These are phyloP conservation scores for Drusus annulatus DNA, from an alignment of 1,140 invertebrate species.

Conservation along the genomic window DNA sequence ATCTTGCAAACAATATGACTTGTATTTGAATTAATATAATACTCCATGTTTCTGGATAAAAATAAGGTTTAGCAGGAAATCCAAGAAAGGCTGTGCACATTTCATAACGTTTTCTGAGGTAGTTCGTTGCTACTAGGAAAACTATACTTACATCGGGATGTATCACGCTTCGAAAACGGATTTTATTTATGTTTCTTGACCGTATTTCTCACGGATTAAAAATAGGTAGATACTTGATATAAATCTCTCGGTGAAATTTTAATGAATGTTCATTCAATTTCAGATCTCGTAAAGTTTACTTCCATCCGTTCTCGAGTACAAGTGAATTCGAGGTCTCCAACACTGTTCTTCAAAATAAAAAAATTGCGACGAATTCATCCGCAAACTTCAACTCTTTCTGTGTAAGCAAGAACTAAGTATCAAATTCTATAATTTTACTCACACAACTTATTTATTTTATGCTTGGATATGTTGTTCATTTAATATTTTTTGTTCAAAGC, in stretches of 20 bases:
- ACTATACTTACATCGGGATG: too few relatives aligned
- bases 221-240: neutral
- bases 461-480: constrained; percentile 9
- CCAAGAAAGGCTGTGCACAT: too few relatives aligned
- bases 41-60: too few relatives aligned
- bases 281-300: constrained; percentile 79
- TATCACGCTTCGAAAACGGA: too few relatives aligned
- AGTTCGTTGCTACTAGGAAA: too few relatives aligned
- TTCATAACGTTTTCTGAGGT: too few relatives aligned
- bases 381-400: constrained; percentile 76
- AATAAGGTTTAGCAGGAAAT: too few relatives aligned
- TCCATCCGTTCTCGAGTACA: constrained; percentile 82
- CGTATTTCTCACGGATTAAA: too few relatives aligned
- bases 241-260: neutral
- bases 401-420: neutral
- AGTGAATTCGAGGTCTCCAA: constrained; percentile 83
- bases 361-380: constrained; percentile 70
- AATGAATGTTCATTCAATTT: constrained; percentile 33
- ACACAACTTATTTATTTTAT: neutral
- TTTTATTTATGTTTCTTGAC: too few relatives aligned
- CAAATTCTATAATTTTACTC: too few relatives aligned
- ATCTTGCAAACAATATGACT: too few relatives aligned
- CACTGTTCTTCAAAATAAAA: constrained; percentile 79
- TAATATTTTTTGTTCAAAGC: constrained; percentile 55
- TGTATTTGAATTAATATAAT: too few relatives aligned